phyloP scores from a whole-genome alignment of 2,888 invertebrate genomes.

The Xanthia icteritia region DNA sequence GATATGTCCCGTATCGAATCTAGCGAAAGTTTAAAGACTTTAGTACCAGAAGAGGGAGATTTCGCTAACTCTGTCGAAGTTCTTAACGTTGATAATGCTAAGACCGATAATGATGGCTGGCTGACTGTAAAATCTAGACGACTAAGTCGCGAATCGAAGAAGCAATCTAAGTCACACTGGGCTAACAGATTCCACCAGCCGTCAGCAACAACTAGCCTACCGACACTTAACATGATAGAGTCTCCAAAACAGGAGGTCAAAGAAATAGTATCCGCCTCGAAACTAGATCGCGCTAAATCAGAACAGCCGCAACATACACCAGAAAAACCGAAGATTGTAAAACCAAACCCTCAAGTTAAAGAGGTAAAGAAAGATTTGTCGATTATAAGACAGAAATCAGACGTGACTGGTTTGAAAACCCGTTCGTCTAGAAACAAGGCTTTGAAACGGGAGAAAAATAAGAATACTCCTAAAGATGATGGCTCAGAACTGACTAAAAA shows the following conservation, averaged over 20 bases:
- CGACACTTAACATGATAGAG: constrained; percentile 92
- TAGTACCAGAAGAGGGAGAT: constrained; percentile 86
- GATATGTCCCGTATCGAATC: constrained; percentile 88
- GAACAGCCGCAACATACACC: constrained; percentile 79
- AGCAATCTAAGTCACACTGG: constrained; percentile 93
- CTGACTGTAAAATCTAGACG: constrained; percentile 95
- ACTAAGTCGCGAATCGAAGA: constrained; percentile 89
- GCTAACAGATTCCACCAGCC: constrained; percentile 95
- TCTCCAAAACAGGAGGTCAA: constrained; percentile 86
- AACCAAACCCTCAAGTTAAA: constrained; percentile 54
- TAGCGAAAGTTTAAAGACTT: constrained; percentile 87
- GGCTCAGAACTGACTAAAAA: constrained; percentile 82
- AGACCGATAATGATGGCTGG: constrained; percentile 94
- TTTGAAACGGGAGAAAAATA: constrained; percentile 80
- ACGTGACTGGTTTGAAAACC: constrained; percentile 91
- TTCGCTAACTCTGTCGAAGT: constrained; percentile 87
- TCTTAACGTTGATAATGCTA: constrained; percentile 82
- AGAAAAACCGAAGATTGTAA: constrained; percentile 38
- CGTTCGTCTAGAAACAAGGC: constrained; percentile 81
- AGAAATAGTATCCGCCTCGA: constrained; percentile 72
- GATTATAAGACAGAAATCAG: constrained; percentile 91
- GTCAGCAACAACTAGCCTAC: constrained; percentile 95
- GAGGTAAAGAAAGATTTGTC: constrained; percentile 73
- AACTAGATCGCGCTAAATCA: constrained; percentile 82
- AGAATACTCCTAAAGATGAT: constrained; percentile 72